Evolutionary conservation across 1,140 invertebrate species (phyloP).

Genomic region (Trypoxylus dichotomus): DNA sequence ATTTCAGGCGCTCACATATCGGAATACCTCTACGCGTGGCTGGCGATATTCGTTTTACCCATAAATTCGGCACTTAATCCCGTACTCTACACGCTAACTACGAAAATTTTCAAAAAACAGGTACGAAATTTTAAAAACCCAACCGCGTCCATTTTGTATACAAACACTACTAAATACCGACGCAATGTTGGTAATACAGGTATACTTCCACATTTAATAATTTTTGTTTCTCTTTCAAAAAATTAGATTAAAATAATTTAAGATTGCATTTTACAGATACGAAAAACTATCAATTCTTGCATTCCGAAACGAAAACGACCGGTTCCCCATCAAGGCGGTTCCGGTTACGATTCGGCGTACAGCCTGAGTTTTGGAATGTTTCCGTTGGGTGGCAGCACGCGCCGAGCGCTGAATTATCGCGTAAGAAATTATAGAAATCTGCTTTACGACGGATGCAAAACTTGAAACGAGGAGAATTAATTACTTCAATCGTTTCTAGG

Average conservation of each 20-base stretch:
- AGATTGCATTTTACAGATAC: slow-evolving; percentile 35
- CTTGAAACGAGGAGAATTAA: too few relatives aligned
- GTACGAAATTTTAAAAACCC: slow-evolving; percentile 38
- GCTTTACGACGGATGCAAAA: too few relatives aligned
- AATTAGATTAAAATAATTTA: too few relatives aligned
- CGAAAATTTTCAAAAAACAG: slow-evolving; percentile 60
- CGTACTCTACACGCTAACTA: slow-evolving; percentile 70
- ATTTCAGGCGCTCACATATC: slow-evolving; percentile 54
- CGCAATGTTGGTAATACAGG: background rate
- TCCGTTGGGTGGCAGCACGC: slow-evolving; percentile 37
- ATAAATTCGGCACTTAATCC: slow-evolving; percentile 74
- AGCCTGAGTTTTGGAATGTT: slow-evolving; percentile 46
- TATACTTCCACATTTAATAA: too few relatives aligned
- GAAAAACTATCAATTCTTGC: slow-evolving; percentile 40
- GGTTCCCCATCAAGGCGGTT: slow-evolving; percentile 33
- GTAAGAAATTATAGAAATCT: slow-evolving; percentile 26
- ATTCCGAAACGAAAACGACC: slow-evolving; percentile 35
- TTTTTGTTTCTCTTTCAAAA: too few relatives aligned
- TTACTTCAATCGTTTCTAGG: slow-evolving; percentile 35
- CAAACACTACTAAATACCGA: background rate
- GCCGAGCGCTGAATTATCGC: slow-evolving; percentile 37
- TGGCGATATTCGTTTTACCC: slow-evolving; percentile 70
- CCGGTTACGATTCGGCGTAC: slow-evolving; percentile 43
- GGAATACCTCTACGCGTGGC: slow-evolving; percentile 64
- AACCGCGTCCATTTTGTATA: background rate